Base-by-base conservation (phyloP, 2,888 invertebrate genomes). In the Protophormia terraenovae region DNA sequence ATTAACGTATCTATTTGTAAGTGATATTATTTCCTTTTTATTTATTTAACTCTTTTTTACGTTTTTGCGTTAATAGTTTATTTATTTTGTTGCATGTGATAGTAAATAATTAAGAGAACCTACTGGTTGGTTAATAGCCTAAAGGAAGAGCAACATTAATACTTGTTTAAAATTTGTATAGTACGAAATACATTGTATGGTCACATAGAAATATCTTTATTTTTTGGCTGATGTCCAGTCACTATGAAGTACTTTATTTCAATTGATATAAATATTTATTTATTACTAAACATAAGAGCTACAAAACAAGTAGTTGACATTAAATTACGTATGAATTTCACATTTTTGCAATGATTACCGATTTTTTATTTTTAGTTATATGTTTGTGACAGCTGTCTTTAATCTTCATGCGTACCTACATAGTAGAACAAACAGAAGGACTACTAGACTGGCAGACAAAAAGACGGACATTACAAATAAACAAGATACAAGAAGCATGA, bases 1-100 rank as follows among this genome's bases (percentile, higher is more conserved):
- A 62, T 72, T 85, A 81, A 85, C 55, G 81, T 14, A 41, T 82
- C 85, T 85, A 82, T 85, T 82, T 73, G 55, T 38, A 67, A 72
- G 41, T 50, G 29, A 41, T 53, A 60, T 58, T 72, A 72, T 58
- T 55, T 38, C 3, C 8, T 58, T 47, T 76, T 35, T 6, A 24
- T 64, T 79, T 16, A 38, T 72, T 58, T 19, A 29, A 12, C 3
- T 62, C 8, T 6, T 38, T 4, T 24, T 41, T 29, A 32, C 2
- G 2, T 22, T 38, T 72, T 84, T 62, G 41, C 41, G 12, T 75
- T 55, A 69, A 69, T 27, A 45, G 76, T 55, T 67, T 60, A 50
- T 82, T 82, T 71, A 82, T 64, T 76, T 64, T 50, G 14, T 80
- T 72, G 62, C 80, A 84, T 80, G 80, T 35, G 60, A 60, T 66